Conservation (phyloP, 1,140 invertebrate genomes). For the Cyphomyrmex costatus region DNA sequence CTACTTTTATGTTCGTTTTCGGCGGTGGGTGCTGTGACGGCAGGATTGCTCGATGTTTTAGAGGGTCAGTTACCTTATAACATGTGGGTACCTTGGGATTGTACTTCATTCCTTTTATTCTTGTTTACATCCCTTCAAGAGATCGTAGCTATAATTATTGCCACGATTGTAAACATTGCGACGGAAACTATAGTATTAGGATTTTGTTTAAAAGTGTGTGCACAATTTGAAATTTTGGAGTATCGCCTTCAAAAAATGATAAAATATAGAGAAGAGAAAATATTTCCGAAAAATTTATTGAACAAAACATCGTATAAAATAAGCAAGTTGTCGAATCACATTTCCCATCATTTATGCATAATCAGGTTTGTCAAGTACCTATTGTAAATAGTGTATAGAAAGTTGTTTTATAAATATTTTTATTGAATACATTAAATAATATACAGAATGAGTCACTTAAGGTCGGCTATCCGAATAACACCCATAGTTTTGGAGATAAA, state of each 20-base stretch:
- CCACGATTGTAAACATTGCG: constrained; percentile 20
- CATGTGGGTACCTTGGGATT: constrained; percentile 29
- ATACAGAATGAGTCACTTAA: too few species aligned
- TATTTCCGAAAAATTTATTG: background rate
- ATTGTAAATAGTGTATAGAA: background rate
- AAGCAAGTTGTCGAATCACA: background rate
- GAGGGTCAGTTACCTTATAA: constrained; percentile 35
- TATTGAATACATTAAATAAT: constrained; percentile 37
- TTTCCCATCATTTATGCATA: constrained; percentile 45
- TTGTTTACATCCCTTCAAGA: constrained; percentile 30
- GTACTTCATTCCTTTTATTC: background rate
- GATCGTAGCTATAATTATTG: background rate
- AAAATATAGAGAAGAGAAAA: background rate
- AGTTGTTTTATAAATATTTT: background rate
- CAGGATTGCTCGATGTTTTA: background rate
- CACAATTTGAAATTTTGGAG: constrained; percentile 47
- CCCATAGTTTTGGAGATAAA: too few species aligned
- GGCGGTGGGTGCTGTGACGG: background rate
- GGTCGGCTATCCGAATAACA: too few species aligned
- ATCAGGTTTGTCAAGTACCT: constrained; percentile 50
- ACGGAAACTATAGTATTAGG: constrained; percentile 45
- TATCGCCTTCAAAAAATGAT: constrained; percentile 35
- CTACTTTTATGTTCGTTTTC: constrained; percentile 3
- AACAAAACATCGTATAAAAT: background rate
- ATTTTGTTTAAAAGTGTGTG: constrained; percentile 40